Evolutionary conservation across 1,140 invertebrate species (phyloP).

Genomic region (Maconellicoccus hirsutus): DNA sequence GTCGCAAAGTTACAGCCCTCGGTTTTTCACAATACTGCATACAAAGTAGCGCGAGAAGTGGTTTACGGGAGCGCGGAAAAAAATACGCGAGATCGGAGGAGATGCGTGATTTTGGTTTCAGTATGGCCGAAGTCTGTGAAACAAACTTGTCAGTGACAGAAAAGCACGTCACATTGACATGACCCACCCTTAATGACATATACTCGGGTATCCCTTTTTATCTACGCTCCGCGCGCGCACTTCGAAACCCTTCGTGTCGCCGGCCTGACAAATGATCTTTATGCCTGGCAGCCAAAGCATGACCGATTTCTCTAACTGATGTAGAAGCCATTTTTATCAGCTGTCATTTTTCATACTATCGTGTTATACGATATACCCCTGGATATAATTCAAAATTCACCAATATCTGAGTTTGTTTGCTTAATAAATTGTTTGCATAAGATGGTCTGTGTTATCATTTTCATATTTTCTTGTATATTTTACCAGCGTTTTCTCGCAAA

Average conservation of each 20-base stretch:
- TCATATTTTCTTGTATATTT: too few relatives aligned
- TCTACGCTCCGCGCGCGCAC: neutral
- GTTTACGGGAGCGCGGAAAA: neutral
- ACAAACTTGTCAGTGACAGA: slow-evolving; percentile 22
- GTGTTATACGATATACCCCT: neutral
- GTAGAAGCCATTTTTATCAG: slow-evolving; percentile 19
- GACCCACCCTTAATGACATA: slow-evolving; percentile 21
- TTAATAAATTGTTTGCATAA: too few relatives aligned
- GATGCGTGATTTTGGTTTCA: slow-evolving; percentile 18
- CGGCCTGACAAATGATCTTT: slow-evolving; percentile 11
- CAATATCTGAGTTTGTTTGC: neutral
- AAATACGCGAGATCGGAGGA: neutral
- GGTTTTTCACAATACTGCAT: slow-evolving; percentile 22
- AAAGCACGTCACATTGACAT: slow-evolving; percentile 21
- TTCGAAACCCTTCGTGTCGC: neutral
- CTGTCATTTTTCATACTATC: slow-evolving; percentile 14
- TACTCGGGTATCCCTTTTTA: slow-evolving; percentile 14
- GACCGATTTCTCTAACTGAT: slow-evolving; percentile 7
- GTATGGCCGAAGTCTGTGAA: slow-evolving; percentile 16
- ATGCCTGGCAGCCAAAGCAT: slow-evolving; percentile 18
- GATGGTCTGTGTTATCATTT: too few relatives aligned
- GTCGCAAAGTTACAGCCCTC: slow-evolving; percentile 9
- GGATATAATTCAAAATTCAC: neutral
- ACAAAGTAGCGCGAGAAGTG: neutral
- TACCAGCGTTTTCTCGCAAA: too few relatives aligned